phyloP scores from a whole-genome alignment of 2,113 vertebrate genomes.

The Entomyzon cyanotis region DNA sequence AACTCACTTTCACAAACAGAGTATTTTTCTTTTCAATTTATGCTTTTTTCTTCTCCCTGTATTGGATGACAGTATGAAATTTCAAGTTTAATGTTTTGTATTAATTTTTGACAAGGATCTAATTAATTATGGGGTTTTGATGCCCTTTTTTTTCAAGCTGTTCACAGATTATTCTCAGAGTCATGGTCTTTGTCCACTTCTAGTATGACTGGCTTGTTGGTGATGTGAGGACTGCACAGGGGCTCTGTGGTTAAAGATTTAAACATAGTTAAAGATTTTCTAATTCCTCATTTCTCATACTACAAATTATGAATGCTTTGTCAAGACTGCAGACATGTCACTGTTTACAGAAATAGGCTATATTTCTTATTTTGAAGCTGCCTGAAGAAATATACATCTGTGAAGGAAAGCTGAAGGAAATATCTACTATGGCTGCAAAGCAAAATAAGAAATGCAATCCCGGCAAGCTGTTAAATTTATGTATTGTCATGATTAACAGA shows the following conservation, averaged over 20 bases:
- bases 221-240: fast-evolving
- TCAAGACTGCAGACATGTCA: not conserved
- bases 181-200: not conserved
- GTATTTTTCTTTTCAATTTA: not conserved
- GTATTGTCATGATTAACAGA: conserved; percentile 49
- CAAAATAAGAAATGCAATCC: conserved; percentile 9
- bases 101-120: not conserved
- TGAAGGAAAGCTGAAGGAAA: not conserved
- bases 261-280: not conserved
- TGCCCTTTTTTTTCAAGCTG: not conserved
- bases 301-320: not conserved
- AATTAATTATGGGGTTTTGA: not conserved
- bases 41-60: not conserved
- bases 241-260: not conserved
- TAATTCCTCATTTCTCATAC: not conserved
- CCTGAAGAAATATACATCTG: not conserved
- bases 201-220: not conserved
- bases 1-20: not conserved
- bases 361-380: not conserved
- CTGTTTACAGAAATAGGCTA: not conserved
- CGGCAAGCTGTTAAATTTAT: conserved; percentile 23
- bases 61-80: not conserved
- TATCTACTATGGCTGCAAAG: not conserved
- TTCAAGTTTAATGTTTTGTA: not conserved
- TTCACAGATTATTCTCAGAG: not conserved